Conservation (phyloP, 1,140 invertebrate genomes). For the Tigriopus japonicus region DNA sequence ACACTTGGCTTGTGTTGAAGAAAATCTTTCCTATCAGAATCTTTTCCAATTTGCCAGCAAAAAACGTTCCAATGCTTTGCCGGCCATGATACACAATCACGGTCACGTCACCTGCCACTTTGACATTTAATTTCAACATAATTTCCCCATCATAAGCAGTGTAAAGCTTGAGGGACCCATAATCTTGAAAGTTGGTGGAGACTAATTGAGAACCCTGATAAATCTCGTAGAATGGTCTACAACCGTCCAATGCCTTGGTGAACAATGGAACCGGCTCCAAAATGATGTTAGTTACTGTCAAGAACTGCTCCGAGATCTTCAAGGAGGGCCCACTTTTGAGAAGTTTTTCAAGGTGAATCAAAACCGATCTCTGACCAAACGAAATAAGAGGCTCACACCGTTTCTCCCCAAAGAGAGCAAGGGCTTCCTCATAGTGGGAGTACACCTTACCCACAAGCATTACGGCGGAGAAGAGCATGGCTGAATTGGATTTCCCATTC, state of each 20-base stretch:
- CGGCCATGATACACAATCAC: background rate
- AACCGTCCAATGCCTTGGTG: background rate
- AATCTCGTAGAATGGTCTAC: background rate
- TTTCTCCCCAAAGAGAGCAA: background rate
- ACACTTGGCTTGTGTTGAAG: background rate
- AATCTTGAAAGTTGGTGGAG: background rate
- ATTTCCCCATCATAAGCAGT: constrained; percentile 3
- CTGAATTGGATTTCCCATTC: constrained; percentile 12
- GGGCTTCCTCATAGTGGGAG: background rate
- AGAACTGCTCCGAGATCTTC: no score
- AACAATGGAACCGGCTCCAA: constrained; percentile 3
- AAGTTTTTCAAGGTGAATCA: background rate
- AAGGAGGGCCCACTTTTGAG: background rate
- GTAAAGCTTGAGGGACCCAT: background rate
- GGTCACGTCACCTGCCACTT: background rate
- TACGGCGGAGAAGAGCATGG: background rate
- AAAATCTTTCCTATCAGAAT: background rate
- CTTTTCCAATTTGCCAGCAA: background rate
- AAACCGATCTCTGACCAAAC: background rate
- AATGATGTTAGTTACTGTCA: background rate
- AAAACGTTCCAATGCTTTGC: background rate
- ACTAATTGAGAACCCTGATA: background rate
- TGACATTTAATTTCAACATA: background rate
- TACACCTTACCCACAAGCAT: background rate
- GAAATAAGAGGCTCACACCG: background rate